phyloP scores from a whole-genome alignment of 2,113 vertebrate species.

The Erythrocercus mccallii region DNA sequence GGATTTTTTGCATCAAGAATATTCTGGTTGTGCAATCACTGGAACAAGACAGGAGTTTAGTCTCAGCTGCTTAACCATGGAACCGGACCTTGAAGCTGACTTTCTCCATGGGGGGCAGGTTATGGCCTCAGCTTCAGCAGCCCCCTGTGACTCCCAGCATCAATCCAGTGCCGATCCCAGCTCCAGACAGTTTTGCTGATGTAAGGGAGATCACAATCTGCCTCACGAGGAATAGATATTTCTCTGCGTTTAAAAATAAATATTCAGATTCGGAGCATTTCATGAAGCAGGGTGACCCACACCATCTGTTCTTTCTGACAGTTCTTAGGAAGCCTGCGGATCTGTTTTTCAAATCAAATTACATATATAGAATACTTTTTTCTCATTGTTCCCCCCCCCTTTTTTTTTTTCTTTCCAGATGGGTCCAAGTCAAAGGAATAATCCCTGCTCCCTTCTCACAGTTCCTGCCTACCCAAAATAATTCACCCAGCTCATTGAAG shows the following conservation, averaged over 20 bases:
- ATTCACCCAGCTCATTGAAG: slow-evolving; percentile 29
- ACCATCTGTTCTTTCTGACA: slow-evolving; percentile 45
- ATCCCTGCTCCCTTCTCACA: neutral
- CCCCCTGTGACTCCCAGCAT: neutral
- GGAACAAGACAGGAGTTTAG: neutral
- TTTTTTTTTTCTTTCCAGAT: neutral
- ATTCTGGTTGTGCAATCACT: neutral
- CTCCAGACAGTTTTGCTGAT: slow-evolving; percentile 43
- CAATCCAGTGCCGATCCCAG: neutral
- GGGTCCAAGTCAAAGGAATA: neutral
- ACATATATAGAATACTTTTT: neutral
- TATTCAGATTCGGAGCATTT: slow-evolving; percentile 31
- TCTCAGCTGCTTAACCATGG: neutral
- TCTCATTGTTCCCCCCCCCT: neutral
- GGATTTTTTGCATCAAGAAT: neutral
- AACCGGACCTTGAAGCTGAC: neutral
- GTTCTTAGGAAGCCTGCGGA: neutral
- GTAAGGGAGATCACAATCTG: slow-evolving; percentile 30
- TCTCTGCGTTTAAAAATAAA: slow-evolving; percentile 20
- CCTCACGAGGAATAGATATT: neutral
- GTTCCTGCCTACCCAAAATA: slow-evolving; percentile 10
- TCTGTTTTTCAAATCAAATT: neutral
- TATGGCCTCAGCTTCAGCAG: neutral
- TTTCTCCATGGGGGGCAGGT: neutral
- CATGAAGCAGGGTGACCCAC: slow-evolving; percentile 37